These are phyloP conservation scores for Semotilus atromaculatus DNA, from an alignment of 2,797 vertebrate genomes.

Conservation along the genomic window DNA sequence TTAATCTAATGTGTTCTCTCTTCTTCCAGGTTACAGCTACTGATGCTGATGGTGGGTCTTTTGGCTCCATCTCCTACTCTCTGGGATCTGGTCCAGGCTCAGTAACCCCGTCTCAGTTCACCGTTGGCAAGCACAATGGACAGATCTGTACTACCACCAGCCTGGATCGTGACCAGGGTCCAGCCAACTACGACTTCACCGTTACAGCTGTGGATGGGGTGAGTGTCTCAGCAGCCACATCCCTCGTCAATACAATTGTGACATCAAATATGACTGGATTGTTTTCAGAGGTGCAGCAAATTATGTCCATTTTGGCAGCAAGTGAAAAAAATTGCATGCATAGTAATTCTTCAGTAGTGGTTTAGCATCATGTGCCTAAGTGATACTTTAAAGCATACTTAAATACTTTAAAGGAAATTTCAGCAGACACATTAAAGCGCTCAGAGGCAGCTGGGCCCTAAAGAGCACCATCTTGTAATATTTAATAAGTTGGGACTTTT, in stretches of 20 bases:
- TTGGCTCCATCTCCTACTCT: conserved; percentile 90
- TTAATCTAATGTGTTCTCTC: conserved; percentile 10
- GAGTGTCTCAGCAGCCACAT: conserved; percentile 64
- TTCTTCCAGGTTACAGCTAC: conserved; percentile 88
- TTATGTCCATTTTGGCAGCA: conserved; percentile 1
- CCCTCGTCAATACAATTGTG: background rate
- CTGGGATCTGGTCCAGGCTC: conserved; percentile 85
- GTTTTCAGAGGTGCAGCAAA: background rate
- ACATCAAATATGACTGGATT: background rate
- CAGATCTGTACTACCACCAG: conserved; percentile 87
- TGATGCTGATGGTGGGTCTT: conserved; percentile 88
- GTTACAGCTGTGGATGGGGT: conserved; percentile 95
- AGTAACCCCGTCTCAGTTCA: conserved; percentile 82
- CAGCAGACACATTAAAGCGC: conserved; percentile 76
- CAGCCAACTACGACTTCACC: conserved; percentile 87
- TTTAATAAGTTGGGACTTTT: conserved; percentile 76
- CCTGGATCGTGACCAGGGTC: conserved; percentile 92
- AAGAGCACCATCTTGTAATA: conserved; percentile 75
- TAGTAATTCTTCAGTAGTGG: conserved; percentile 56
- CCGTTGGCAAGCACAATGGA: conserved; percentile 85
- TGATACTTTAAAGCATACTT: conserved; percentile 61
- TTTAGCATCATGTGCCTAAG: conserved; percentile 68
- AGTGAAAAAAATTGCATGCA: conserved; percentile 59
- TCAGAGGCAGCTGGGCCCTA: conserved; percentile 70
- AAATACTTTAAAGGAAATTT: conserved; percentile 64